A percentile compares a stretch with the other conserved stretches of the same genome.
Conservation (phyloP, 2,888 invertebrate species). For the Arrhopalites spinosus region DNA sequence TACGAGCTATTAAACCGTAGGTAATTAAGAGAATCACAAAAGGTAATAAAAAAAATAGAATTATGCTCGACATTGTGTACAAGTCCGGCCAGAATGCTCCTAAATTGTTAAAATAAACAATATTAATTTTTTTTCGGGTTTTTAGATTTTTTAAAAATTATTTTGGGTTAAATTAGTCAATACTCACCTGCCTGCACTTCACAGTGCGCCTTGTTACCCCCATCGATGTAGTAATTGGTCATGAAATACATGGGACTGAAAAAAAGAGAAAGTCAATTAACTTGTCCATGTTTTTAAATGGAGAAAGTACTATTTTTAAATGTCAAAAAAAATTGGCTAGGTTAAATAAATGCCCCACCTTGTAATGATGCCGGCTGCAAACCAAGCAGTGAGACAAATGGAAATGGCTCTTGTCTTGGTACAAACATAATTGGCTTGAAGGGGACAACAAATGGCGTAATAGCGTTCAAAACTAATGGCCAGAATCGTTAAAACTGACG, state of each 20-base stretch:
- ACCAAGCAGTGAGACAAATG: conserved; percentile 82
- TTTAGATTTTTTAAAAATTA: too few relatives aligned
- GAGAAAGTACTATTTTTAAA: not conserved
- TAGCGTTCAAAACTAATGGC: conserved; percentile 89
- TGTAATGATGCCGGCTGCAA: conserved; percentile 80
- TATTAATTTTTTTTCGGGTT: too few relatives aligned
- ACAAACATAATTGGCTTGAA: conserved; percentile 87
- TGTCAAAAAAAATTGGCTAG: not conserved
- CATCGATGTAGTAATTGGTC: conserved; percentile 74
- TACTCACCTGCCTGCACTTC: conserved; percentile 75
- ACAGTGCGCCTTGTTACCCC: conserved; percentile 76
- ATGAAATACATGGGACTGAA: conserved; percentile 83
- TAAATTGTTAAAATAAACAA: too few relatives aligned
- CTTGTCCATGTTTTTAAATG: not conserved
- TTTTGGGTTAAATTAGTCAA: too few relatives aligned
- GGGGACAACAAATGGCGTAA: conserved; percentile 89
- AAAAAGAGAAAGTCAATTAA: conserved; percentile 57
- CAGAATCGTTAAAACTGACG: conserved; percentile 87
- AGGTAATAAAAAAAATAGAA: conserved; percentile 83
- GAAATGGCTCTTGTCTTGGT: conserved; percentile 82
- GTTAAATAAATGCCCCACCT: conserved; percentile 65
- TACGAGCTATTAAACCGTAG: conserved; percentile 82
- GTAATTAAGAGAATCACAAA: conserved; percentile 77
- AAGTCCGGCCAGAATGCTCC: conserved; percentile 76
- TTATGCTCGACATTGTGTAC: conserved; percentile 79